Evolutionary conservation across 2,797 vertebrate species (phyloP).

Genomic region (Thaleichthys pacificus): DNA sequence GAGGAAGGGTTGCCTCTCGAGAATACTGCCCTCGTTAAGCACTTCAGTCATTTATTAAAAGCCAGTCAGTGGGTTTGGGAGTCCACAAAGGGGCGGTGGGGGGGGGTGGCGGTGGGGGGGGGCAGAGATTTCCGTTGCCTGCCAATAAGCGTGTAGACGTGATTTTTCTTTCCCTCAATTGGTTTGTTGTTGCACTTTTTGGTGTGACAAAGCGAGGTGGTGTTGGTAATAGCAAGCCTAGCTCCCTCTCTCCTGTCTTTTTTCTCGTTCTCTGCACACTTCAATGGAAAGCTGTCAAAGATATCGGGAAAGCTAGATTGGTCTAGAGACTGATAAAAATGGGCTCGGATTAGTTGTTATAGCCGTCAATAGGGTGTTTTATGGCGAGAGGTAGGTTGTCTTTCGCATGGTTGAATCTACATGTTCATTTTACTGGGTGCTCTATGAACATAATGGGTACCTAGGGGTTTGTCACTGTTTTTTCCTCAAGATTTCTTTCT

Average conservation of each 20-base stretch:
- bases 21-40: slow-evolving; percentile 70
- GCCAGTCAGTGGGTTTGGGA: slow-evolving; percentile 62
- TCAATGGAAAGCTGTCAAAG: slow-evolving; percentile 70
- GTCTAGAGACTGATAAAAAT: slow-evolving; percentile 70
- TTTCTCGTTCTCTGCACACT: slow-evolving; percentile 50
- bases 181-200: slow-evolving; percentile 62
- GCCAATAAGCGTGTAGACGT: slow-evolving; percentile 68
- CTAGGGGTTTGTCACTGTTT: not conserved
- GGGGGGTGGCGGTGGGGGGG: slow-evolving; percentile 17
- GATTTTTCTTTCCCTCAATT: slow-evolving; percentile 71
- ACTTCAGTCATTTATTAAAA: slow-evolving; percentile 75
- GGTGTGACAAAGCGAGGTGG: slow-evolving; percentile 32
- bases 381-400: slow-evolving; percentile 9
- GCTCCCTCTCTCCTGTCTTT: not conserved
- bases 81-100: slow-evolving; percentile 20
- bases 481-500: slow-evolving; percentile 23
- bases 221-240: slow-evolving; percentile 27
- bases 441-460: not conserved
- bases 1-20: slow-evolving; percentile 57
- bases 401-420: slow-evolving; percentile 3
- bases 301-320: slow-evolving; percentile 65
- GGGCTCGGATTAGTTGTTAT: slow-evolving; percentile 58
- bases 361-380: slow-evolving; percentile 55
- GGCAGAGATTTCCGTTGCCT: slow-evolving; percentile 61
- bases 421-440: not conserved